phyloP scores from a whole-genome alignment of 2,888 invertebrate species.

The Heliconius aoede region DNA sequence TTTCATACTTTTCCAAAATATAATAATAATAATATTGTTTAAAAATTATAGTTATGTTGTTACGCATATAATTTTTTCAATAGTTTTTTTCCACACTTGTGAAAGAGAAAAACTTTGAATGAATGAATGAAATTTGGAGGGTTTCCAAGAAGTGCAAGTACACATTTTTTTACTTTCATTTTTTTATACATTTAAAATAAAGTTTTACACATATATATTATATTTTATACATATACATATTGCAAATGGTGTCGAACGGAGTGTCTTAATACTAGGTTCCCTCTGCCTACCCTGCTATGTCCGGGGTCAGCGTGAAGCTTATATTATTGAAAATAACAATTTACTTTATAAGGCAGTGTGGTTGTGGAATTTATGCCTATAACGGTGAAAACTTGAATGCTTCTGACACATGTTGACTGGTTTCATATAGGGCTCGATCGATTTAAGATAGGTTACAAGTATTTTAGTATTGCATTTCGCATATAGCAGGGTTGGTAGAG shows the following conservation, averaged over 20 bases:
- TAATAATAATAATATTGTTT: background rate
- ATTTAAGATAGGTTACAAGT: background rate
- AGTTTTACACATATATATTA: background rate
- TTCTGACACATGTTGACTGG: slow-evolving; percentile 19
- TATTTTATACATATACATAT: no score
- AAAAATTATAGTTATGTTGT: background rate
- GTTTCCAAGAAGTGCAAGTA: background rate
- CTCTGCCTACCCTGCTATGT: no score
- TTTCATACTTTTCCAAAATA: no score
- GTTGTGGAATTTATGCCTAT: slow-evolving; percentile 8
- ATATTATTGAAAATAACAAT: background rate
- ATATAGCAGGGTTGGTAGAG: no score
- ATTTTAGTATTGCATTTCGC: background rate
- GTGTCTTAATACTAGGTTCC: no score
- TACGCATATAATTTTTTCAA: background rate
- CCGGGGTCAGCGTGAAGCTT: no score
- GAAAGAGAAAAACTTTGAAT: background rate
- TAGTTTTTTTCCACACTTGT: background rate
- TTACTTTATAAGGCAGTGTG: background rate
- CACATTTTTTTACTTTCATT: background rate
- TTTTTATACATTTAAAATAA: background rate
- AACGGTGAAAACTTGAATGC: slow-evolving; percentile 23
- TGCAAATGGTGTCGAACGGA: no score
- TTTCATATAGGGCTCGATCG: background rate
- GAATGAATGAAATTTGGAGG: background rate